Evolutionary conservation across 2,888 invertebrate species (phyloP), one percentile per base, ranked within the genome.

Genomic region (Nasonia oneida): DNA sequence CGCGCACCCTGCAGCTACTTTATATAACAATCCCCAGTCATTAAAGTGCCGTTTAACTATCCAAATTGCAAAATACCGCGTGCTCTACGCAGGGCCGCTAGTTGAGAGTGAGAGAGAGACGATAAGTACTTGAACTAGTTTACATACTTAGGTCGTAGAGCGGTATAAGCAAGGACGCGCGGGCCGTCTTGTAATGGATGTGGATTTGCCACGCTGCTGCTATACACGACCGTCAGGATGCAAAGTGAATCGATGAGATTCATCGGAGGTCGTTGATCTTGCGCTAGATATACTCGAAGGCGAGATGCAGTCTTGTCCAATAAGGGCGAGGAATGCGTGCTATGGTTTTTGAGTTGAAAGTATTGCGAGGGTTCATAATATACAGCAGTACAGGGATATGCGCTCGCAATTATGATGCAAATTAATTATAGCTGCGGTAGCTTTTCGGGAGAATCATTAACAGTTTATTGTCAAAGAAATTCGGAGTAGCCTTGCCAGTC

Each of bases 41-140:
- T 77, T 77, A 71, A 83, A 77, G 39, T 71, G 33, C 8, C 74
- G 42, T 73, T 74, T 83, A 70, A 74, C 53, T 42, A 53, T 70
- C 76, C 70, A 67, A 83, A 83, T 83, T 83, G 70, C 71, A 37
- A 71, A 77, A 70, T 77, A 57, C 37, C 47, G 64, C 4, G 47
- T 4, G 37, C 37, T 37, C 37, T 37, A 0, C 37, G 37, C 14
- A 18, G 3, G 14, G 6, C n/a, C 3, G 42, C 18, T 1, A 18
- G 53, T n/a, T 23, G 53, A 53, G 50, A 50, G 53, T n/a, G 18
- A 29, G 37, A 61, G 37, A 33, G 14, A n/a, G 53, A 23, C 12
- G 50, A 15, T 23, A 71, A 79, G 79, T 80, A 80, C 84, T 84
- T 84, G 79, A 79, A 74, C 78, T 84, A 79, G 79, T 84, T 84